These are phyloP conservation scores for Polydrusus tereticollis DNA, from an alignment of 2,888 invertebrate genomes.

Conservation along the genomic window DNA sequence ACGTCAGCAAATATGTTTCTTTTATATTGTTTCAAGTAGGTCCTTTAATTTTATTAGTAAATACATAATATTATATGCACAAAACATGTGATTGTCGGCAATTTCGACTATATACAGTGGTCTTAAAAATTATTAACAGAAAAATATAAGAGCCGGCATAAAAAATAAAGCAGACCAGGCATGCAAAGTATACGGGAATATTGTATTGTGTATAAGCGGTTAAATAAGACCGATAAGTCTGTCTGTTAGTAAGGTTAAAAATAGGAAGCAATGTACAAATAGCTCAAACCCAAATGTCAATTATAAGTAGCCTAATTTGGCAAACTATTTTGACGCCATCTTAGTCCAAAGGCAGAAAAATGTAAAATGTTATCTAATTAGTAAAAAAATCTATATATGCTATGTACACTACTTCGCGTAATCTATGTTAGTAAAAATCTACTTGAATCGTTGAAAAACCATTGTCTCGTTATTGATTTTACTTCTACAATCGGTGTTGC, in stretches of 20 bases:
- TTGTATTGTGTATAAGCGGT: neutral
- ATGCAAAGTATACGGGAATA: neutral
- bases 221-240: neutral
- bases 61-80: too few species aligned
- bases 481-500: too few species aligned
- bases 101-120: too few species aligned
- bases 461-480: neutral
- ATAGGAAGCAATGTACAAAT: constrained; percentile 67
- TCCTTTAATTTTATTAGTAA: too few species aligned
- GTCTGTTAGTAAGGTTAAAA: constrained; percentile 23
- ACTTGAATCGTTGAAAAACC: constrained; percentile 32
- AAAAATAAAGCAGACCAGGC: neutral
- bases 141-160: neutral
- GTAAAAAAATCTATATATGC: constrained; percentile 11
- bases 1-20: too few species aligned
- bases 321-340: constrained; percentile 54
- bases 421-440: constrained; percentile 14
- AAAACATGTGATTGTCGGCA: too few species aligned
- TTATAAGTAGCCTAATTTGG: constrained; percentile 63
- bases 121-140: too few species aligned
- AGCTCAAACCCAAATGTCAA: constrained; percentile 64
- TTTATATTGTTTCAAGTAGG: too few species aligned
- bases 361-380: neutral
- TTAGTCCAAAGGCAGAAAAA: constrained; percentile 20
- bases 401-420: constrained; percentile 45